Base-by-base conservation (phyloP, 2,113 vertebrate genomes). In the Anseranas semipalmata region DNA sequence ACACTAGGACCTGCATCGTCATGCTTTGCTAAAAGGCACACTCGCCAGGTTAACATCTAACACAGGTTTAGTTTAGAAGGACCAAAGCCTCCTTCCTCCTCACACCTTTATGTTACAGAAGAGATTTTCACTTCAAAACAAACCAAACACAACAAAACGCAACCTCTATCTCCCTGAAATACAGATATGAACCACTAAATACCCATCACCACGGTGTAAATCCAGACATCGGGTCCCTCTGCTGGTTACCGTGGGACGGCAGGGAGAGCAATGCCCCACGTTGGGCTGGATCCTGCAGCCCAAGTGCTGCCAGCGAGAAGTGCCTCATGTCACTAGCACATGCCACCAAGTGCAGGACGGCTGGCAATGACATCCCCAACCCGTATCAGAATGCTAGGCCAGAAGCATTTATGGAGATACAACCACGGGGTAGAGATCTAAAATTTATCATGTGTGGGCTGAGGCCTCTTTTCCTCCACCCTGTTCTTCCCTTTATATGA, bases 211-310 rank as follows among this genome's bases (percentile, higher is more conserved):
- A 28, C 46, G 39, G 32, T 15, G 43, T 27, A 94, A 91, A 75
- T 39, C 52, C 65, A 91, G 66, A 81, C 77, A 85, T 78, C 66
- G 82, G 88, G 66, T 95, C 92, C 92, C 95, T 94, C 94, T 95
- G 33, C 90, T 79, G 92, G 92, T 93, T 83, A 75, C 65, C 32
- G 46, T 12, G 66, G 87, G 87, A 97, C 73, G 82, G 67, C 88
- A 95, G 27, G 39, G 33, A 82, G 33, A 85, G 82, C 17, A 35
- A 52, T 0, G 2, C 15, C 50, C 20, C 60, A 17, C 6, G 2
- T 35, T 37, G 1, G 1, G 41, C 17, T 25, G 50, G 12, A 62
- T 53, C 27, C 58, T 43, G 50, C 63, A 33, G 30, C 43, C 20
- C 39, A 60, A 43, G 6, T 10, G 6, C 35, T 52, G 63, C 32